These are phyloP conservation scores for Paedocypris micromegethes DNA, from an alignment of 2,797 vertebrate species.

Conservation along the genomic window DNA sequence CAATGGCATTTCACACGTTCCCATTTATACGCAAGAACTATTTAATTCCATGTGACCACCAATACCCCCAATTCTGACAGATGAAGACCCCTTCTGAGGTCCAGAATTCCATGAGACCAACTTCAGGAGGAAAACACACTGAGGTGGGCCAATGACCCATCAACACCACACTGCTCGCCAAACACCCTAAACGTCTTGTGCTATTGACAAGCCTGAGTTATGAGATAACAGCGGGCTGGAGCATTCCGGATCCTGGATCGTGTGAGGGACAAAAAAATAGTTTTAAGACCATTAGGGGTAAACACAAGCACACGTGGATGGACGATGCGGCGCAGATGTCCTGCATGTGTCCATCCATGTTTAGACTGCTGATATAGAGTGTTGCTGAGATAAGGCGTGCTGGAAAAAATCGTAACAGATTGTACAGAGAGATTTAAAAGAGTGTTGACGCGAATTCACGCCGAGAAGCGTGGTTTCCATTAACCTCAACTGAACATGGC, in stretches of 20 bases:
- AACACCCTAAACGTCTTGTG: constrained; percentile 8
- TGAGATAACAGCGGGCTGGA: constrained; percentile 19
- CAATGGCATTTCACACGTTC: constrained; percentile 1
- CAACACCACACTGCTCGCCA: constrained; percentile 23
- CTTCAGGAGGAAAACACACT: constrained; percentile 15
- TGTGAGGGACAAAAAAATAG: constrained; percentile 9
- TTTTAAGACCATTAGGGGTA: not conserved
- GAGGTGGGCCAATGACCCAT: constrained; percentile 29
- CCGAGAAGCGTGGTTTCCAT: not conserved
- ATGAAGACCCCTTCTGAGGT: constrained; percentile 13
- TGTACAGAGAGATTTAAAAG: not conserved
- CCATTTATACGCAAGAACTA: constrained; percentile 20
- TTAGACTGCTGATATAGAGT: constrained; percentile 7
- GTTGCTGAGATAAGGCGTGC: not conserved
- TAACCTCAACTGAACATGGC: not conserved
- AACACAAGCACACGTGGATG: not conserved
- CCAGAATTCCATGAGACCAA: constrained; percentile 6
- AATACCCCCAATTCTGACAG: constrained; percentile 1
- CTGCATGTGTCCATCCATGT: not conserved
- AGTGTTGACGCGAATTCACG: not conserved
- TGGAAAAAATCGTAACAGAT: not conserved
- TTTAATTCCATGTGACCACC: constrained; percentile 12
- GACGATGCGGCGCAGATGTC: not conserved
- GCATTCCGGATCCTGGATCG: constrained; percentile 8
- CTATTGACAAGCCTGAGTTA: constrained; percentile 24